phyloP scores from a whole-genome alignment of 2,888 invertebrate species.

The Linyphia triangularis region DNA sequence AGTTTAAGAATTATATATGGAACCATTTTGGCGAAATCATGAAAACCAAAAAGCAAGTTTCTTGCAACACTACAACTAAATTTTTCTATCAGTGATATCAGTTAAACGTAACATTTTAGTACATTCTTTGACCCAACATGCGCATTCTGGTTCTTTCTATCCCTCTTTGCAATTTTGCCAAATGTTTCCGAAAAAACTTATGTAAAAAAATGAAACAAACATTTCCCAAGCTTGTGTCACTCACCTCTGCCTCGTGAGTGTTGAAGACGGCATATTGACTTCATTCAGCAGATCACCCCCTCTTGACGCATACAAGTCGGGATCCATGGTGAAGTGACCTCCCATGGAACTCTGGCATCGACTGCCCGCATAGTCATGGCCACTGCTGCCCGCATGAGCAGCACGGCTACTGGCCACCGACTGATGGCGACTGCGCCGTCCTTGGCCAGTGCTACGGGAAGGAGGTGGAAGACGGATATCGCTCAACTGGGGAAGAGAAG shows the following conservation, averaged over 20 bases:
- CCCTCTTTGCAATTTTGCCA: no score
- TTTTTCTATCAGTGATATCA: no score
- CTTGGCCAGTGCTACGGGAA: constrained; percentile 22
- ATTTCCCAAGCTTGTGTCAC: no score
- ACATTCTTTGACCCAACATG: no score
- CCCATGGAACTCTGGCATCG: constrained; percentile 47
- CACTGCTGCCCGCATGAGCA: constrained; percentile 43
- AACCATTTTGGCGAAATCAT: no score
- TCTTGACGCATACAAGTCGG: constrained; percentile 47
- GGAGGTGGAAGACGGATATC: constrained; percentile 59
- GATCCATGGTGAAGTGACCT: constrained; percentile 33
- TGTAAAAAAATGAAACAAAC: no score
- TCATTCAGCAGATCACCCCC: constrained; percentile 43
- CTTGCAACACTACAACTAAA: no score
- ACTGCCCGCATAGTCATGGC: constrained; percentile 55
- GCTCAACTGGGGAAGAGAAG: background rate
- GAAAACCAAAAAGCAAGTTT: no score
- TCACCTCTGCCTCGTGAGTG: constrained; percentile 45
- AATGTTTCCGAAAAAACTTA: no score
- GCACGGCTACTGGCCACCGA: constrained; percentile 60
- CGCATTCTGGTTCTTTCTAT: no score
- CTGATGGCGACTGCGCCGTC: constrained; percentile 26
- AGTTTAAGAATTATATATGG: no score
- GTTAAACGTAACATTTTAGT: no score
- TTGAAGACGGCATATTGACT: constrained; percentile 31